A percentile compares a stretch with the other conserved stretches of the same genome.
Evolutionary conservation across 2,113 vertebrate species (phyloP).

Genomic region (Maccullochella peelii): DNA sequence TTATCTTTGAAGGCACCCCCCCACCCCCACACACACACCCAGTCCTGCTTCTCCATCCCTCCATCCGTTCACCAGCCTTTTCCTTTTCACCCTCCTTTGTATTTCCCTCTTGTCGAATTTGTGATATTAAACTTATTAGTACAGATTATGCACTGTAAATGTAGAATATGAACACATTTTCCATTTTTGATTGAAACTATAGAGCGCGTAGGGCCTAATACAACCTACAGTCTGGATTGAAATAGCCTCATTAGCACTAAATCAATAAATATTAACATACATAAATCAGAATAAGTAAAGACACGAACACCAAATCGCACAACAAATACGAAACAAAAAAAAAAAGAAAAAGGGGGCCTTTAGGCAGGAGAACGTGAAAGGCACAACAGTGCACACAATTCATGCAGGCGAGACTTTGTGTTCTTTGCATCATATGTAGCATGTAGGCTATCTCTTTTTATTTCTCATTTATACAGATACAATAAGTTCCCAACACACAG

Average conservation of each 20-base stretch:
- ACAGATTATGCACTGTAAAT: too few relatives aligned
- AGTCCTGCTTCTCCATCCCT: constrained; percentile 1
- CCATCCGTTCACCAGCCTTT: neutral
- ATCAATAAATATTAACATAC: neutral
- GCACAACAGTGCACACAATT: neutral
- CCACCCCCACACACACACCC: neutral
- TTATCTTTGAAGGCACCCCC: constrained; percentile 70
- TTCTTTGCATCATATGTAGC: neutral
- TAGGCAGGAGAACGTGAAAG: neutral
- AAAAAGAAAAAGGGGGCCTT: neutral
- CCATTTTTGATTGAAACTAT: too few relatives aligned
- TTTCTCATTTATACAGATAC: neutral
- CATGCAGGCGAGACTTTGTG: too few relatives aligned
- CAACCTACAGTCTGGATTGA: neutral
- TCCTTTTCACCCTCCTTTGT: neutral
- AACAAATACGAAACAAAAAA: neutral
- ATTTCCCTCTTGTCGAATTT: neutral
- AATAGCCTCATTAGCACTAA: neutral
- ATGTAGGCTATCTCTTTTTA: neutral
- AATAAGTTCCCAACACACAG: neutral
- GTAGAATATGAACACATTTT: neutral
- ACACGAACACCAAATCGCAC: neutral
- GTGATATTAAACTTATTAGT: neutral
- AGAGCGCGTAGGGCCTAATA: too few relatives aligned
- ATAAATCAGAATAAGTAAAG: neutral